These are phyloP conservation scores for Apodemus sylvaticus DNA, from an alignment of 2,113 vertebrate genomes.

Conservation along the genomic window DNA sequence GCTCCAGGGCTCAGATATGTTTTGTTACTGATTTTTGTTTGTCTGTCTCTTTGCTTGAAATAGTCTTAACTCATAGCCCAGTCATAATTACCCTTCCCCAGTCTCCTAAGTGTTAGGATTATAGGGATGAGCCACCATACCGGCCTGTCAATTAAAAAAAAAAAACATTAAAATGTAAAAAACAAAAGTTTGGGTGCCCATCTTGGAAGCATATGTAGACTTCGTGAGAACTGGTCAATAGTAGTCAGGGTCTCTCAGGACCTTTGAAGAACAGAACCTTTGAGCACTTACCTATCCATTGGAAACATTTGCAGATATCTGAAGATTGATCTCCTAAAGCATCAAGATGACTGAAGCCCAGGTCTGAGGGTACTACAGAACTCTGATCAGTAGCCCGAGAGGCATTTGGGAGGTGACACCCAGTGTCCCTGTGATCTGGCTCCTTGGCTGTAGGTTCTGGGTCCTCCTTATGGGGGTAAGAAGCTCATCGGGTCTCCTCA, in stretches of 20 bases:
- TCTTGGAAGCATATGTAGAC: neutral
- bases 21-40: neutral
- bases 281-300: too few relatives aligned
- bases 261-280: neutral
- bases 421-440: neutral
- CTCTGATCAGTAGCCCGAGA: too few relatives aligned
- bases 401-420: neutral
- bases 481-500: accelerated
- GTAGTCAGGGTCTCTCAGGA: neutral
- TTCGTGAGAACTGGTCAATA: neutral
- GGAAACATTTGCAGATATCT: neutral
- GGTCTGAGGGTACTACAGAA: neutral
- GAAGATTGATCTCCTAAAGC: neutral
- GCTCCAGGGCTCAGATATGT: too few relatives aligned
- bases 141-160: neutral
- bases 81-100: neutral
- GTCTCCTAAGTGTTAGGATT: neutral
- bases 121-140: neutral
- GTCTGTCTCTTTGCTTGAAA: neutral
- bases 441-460: neutral
- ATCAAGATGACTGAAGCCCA: neutral
- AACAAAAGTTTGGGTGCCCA: neutral
- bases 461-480: neutral
- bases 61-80: neutral
- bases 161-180: neutral